These are phyloP conservation scores for Scaptomyza reducta DNA, from an alignment of 2,888 invertebrate genomes.

Conservation along the genomic window DNA sequence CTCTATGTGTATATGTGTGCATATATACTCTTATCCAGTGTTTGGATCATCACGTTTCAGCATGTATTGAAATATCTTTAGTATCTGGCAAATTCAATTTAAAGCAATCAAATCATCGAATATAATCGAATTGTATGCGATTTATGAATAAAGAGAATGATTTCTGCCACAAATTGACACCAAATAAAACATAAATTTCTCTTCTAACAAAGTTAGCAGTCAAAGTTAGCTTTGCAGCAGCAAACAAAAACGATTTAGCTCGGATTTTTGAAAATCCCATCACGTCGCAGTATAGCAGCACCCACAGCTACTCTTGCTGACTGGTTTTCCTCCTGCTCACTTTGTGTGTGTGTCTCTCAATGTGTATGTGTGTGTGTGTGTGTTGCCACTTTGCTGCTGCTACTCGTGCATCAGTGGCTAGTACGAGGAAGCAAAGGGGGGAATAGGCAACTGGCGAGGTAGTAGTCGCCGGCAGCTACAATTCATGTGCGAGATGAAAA, in stretches of 20 bases:
- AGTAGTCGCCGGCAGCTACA: slow-evolving; percentile 63
- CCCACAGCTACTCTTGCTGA: slow-evolving; percentile 36
- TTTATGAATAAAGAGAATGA: slow-evolving; percentile 69
- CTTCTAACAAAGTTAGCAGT: slow-evolving; percentile 69
- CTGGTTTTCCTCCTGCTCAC: not conserved
- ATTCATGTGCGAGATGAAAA: slow-evolving; percentile 72
- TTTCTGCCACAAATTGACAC: slow-evolving; percentile 71
- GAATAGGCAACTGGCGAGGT: not conserved
- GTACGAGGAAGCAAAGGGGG: slow-evolving; percentile 10
- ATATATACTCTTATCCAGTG: slow-evolving; percentile 21
- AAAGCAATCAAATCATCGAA: slow-evolving; percentile 66
- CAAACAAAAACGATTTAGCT: slow-evolving; percentile 73
- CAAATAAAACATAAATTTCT: slow-evolving; percentile 71
- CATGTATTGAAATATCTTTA: slow-evolving; percentile 53
- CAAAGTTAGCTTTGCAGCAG: slow-evolving; percentile 62
- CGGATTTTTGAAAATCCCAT: slow-evolving; percentile 71
- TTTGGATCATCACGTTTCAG: slow-evolving; percentile 53
- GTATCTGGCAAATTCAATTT: slow-evolving; percentile 65
- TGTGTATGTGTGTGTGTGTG: slow-evolving; percentile 5
- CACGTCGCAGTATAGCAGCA: slow-evolving; percentile 58
- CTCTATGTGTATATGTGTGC: not conserved
- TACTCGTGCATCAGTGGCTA: slow-evolving; percentile 35
- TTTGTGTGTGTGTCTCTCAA: slow-evolving; percentile 4
- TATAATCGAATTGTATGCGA: slow-evolving; percentile 65
- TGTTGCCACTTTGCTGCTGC: slow-evolving; percentile 11